These are phyloP conservation scores for Eupithecia centaureata DNA, from an alignment of 2,888 invertebrate genomes.

Conservation along the genomic window DNA sequence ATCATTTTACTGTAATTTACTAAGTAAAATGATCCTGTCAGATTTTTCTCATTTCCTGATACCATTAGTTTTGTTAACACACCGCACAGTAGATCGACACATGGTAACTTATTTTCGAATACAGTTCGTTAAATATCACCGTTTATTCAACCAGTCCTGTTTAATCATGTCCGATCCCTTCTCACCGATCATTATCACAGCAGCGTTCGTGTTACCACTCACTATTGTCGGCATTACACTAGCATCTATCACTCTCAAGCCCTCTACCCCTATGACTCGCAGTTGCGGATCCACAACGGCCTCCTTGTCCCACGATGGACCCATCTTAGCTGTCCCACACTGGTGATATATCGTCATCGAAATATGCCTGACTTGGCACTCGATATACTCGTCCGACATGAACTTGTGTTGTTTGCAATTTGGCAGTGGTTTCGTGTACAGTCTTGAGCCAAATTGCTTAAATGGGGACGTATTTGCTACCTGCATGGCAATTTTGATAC, in stretches of 20 bases:
- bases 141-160: constrained; percentile 88
- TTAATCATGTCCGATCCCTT: constrained; percentile 94
- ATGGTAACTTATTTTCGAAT: constrained; percentile 28
- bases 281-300: constrained; percentile 93
- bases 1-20: neutral
- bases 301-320: constrained; percentile 88
- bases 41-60: neutral
- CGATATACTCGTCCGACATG: constrained; percentile 92
- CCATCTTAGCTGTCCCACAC: constrained; percentile 95
- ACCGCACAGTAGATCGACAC: constrained; percentile 20
- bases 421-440: constrained; percentile 90
- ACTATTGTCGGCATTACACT: constrained; percentile 95
- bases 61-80: neutral
- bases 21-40: neutral
- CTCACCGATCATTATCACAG: constrained; percentile 96
- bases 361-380: constrained; percentile 93
- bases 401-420: constrained; percentile 90
- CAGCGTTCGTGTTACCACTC: constrained; percentile 95
- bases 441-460: constrained; percentile 90
- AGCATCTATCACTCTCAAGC: constrained; percentile 92
- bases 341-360: constrained; percentile 97
- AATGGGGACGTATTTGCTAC: constrained; percentile 91
- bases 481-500: constrained; percentile 89
- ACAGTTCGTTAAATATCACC: constrained; percentile 54
- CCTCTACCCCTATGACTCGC: constrained; percentile 89